Conservation (phyloP, 2,888 invertebrate genomes). For the Andricus quercusramuli region DNA sequence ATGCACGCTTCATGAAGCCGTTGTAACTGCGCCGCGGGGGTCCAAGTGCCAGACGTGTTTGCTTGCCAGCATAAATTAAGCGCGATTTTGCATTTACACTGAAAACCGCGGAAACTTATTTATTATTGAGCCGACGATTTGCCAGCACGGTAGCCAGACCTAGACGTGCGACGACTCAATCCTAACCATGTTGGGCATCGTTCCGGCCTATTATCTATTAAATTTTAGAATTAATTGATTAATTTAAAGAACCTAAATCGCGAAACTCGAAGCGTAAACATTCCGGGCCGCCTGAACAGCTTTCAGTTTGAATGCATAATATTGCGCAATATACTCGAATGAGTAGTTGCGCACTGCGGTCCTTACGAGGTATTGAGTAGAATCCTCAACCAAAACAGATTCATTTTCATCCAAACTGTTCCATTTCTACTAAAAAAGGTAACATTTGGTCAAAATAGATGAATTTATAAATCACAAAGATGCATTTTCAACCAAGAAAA, state of each 20-base stretch:
- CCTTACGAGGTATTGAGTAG: too few relatives aligned
- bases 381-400: too few relatives aligned
- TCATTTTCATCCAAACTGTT: too few relatives aligned
- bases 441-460: too few relatives aligned
- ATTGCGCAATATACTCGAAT: too few relatives aligned
- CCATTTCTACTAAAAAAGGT: too few relatives aligned
- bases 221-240: not conserved
- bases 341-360: too few relatives aligned
- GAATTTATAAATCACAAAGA: too few relatives aligned
- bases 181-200: not conserved
- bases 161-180: conserved; percentile 41
- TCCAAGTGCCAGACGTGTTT: conserved; percentile 71
- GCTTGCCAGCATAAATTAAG: conserved; percentile 76
- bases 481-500: too few relatives aligned
- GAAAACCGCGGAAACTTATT: conserved; percentile 46
- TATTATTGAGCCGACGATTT: conserved; percentile 44
- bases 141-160: conserved; percentile 26
- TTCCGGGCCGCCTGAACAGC: not conserved
- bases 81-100: conserved; percentile 48
- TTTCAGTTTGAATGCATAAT: too few relatives aligned
- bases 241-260: too few relatives aligned
- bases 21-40: conserved; percentile 76
- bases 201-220: conserved; percentile 11
- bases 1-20: conserved; percentile 72
- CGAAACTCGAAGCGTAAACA: too few relatives aligned